These are phyloP conservation scores for Drosophila acutilabella DNA, from an alignment of 2,888 invertebrate species.

Conservation along the genomic window DNA sequence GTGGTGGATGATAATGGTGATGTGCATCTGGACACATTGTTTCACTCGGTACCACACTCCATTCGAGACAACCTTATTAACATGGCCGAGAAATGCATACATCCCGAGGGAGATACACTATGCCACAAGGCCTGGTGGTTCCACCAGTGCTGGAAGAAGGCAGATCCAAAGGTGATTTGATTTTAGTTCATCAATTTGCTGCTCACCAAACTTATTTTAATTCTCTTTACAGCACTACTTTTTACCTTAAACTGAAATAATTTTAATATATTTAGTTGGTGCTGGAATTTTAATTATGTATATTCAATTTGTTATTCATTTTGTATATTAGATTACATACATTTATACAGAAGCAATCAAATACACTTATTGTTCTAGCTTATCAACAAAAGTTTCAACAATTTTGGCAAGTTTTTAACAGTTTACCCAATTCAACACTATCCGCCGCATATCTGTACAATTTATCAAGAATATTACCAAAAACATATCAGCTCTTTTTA, in stretches of 20 bases:
- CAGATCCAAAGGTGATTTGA: conserved; percentile 82
- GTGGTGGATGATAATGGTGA: conserved; percentile 84
- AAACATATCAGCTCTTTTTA: conserved; percentile 3
- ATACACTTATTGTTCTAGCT: neutral
- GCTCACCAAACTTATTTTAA: too few relatives aligned
- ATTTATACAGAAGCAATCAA: neutral
- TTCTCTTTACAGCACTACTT: conserved; percentile 74
- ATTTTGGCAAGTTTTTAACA: neutral
- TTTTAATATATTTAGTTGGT: conserved; percentile 5
- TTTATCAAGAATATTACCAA: conserved; percentile 3
- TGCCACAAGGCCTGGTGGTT: conserved; percentile 85
- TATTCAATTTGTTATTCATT: neutral
- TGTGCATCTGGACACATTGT: conserved; percentile 83
- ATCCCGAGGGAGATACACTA: conserved; percentile 82
- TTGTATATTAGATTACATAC: neutral
- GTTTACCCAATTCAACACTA: neutral
- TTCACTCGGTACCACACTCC: conserved; percentile 73
- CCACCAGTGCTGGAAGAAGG: conserved; percentile 84
- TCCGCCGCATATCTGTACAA: neutral
- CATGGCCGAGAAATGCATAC: conserved; percentile 81
- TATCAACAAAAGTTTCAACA: conserved; percentile 3
- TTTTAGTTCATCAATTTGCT: too few relatives aligned
- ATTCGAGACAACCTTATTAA: conserved; percentile 79
- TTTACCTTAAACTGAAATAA: conserved; percentile 60
- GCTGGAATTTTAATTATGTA: conserved; percentile 4